Evolutionary conservation across 2,888 invertebrate species (phyloP), one percentile per base, ranked within the genome.

Genomic region (Stenolophus ochropezus): DNA sequence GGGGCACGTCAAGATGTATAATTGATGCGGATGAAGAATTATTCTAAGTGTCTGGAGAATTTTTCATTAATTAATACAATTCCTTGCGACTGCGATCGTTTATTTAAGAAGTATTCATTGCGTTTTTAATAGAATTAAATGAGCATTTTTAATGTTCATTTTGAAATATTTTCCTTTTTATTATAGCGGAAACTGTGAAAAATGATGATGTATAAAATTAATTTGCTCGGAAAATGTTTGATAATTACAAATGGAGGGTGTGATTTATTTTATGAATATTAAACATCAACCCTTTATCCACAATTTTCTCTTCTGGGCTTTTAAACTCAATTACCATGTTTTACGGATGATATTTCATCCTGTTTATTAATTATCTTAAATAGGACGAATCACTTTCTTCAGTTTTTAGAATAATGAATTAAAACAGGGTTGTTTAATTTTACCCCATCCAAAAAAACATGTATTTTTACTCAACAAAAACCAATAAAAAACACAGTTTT

Each of bases 21-120:
- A 76, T 76, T 76, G 76, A 76, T 76, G 56, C 21, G 53, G 53
- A 42, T 21, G 21, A 76, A 76, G 76, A 76, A 76, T 76, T 58
- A 56, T 51, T 42, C 75, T 23, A 47, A 73, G 73, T 49, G 14
- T 20, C 25, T 49, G 6, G 56, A 23, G 51, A 53, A 56, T 75
- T 18, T 75, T 75, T 56, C 75, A 75, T 56, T 75, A 75, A 75
- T 53, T 53, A 75, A 53, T 53, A 56, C 56, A 51, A 51, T 75
- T 73, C 27, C 69, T 42, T 25, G 4, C 8, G 33, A 33, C 69
- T 42, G 42, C 18, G 69, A 69, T 69, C 69, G 69, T 69, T 42
- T 69, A 69, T 69, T 69, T 69, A 51, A 20, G 61, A 61, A 25
- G 61, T 21, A 61, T 61, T 61, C 25, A 61, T 61, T 25, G 61